These are phyloP conservation scores for Dimorphilus gyrociliatus DNA, from an alignment of 2,888 invertebrate species.

Conservation along the genomic window DNA sequence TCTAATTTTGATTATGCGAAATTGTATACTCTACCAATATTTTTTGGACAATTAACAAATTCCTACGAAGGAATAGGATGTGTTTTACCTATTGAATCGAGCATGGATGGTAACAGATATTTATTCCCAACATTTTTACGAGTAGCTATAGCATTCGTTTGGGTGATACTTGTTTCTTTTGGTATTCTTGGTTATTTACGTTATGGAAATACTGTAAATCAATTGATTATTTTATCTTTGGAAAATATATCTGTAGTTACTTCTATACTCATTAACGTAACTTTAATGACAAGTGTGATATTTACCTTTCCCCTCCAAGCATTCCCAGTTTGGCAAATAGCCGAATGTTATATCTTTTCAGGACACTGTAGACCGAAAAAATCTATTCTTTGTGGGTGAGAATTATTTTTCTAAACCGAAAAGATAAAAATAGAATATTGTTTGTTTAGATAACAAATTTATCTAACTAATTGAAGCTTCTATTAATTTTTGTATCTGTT, in stretches of 20 bases:
- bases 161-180: slow-evolving; percentile 18
- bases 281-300: slow-evolving; percentile 24
- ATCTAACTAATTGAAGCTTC: too few species aligned
- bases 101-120: slow-evolving; percentile 33
- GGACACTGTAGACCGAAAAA: not conserved
- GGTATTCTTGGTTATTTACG: slow-evolving; percentile 26
- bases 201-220: slow-evolving; percentile 21
- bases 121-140: slow-evolving; percentile 24
- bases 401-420: too few species aligned
- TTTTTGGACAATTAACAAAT: slow-evolving; percentile 27
- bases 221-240: slow-evolving; percentile 28
- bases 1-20: slow-evolving; percentile 7
- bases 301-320: slow-evolving; percentile 32
- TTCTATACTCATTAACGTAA: slow-evolving; percentile 20
- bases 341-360: slow-evolving; percentile 19
- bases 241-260: slow-evolving; percentile 12
- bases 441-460: too few species aligned
- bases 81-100: slow-evolving; percentile 34
- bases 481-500: too few species aligned
- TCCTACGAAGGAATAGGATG: slow-evolving; percentile 34
- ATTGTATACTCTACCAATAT: slow-evolving; percentile 19
- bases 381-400: too few species aligned
- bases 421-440: too few species aligned
- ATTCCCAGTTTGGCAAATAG: slow-evolving; percentile 27
- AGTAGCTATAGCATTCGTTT: slow-evolving; percentile 17